Evolutionary conservation across 2,888 invertebrate species (phyloP).

Genomic region (Taphrorychus bicolor): DNA sequence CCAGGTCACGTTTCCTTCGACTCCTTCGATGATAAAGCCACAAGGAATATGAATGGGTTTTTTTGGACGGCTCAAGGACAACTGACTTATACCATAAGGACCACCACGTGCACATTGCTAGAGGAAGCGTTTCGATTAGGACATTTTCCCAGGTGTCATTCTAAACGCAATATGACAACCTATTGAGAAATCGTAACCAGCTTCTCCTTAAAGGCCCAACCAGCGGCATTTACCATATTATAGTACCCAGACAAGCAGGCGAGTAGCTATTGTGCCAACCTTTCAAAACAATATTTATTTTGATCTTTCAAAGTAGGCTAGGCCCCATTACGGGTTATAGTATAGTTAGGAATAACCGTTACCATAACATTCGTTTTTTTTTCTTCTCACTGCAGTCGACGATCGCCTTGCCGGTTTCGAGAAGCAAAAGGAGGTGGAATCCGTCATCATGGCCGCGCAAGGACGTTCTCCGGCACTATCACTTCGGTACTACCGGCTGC

Average conservation of each 20-base stretch:
- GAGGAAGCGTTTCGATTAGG: too few relatives aligned
- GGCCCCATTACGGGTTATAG: conserved; percentile 29
- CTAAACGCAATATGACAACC: too few relatives aligned
- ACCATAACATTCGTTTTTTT: conserved; percentile 27
- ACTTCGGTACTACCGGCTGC: conserved; percentile 36
- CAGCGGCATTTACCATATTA: neutral
- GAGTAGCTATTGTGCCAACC: conserved; percentile 9
- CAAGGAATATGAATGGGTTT: too few relatives aligned
- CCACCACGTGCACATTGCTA: too few relatives aligned
- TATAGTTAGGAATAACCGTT: conserved; percentile 28
- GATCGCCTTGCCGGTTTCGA: conserved; percentile 25
- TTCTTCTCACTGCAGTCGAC: neutral
- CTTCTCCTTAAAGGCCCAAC: neutral
- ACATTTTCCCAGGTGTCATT: too few relatives aligned
- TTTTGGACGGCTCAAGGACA: too few relatives aligned
- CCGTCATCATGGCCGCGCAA: conserved; percentile 37
- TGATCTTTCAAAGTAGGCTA: conserved; percentile 37
- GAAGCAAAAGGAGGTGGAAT: conserved; percentile 35
- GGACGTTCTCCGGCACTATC: conserved; percentile 41
- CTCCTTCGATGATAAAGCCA: too few relatives aligned
- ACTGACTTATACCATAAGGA: too few relatives aligned
- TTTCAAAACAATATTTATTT: conserved; percentile 28
- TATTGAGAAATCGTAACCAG: neutral
- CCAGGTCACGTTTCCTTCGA: too few relatives aligned
- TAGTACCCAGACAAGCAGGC: neutral